A percentile compares a stretch with the other conserved stretches of the same genome.
Evolutionary conservation across 2,888 invertebrate species (phyloP).

Genomic region (Tipula helvola): DNA sequence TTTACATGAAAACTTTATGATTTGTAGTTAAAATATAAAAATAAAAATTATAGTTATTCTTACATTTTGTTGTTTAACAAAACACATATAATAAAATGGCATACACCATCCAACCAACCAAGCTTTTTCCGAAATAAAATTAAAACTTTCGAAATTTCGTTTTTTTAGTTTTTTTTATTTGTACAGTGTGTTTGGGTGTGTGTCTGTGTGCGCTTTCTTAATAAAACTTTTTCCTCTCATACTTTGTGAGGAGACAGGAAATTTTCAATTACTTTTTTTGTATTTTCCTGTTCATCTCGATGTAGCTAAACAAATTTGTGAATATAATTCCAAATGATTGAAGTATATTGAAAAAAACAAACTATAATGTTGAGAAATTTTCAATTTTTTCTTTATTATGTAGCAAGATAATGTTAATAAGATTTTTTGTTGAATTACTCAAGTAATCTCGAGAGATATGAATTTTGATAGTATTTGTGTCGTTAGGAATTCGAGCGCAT

Average conservation of each 20-base stretch:
- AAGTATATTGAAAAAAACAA: background rate
- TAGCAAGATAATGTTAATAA: background rate
- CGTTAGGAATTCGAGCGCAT: too few species aligned
- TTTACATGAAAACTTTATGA: conserved; percentile 4
- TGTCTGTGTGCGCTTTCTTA: background rate
- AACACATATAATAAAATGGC: conserved; percentile 4
- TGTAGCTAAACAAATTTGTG: background rate
- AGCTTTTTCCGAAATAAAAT: background rate
- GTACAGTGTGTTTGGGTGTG: background rate
- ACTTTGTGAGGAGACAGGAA: background rate
- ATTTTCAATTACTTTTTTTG: background rate
- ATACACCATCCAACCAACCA: background rate
- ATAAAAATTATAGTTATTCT: background rate
- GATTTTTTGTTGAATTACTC: background rate
- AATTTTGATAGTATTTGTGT: background rate
- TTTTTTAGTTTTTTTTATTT: background rate
- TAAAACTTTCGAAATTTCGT: background rate
- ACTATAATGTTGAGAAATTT: background rate
- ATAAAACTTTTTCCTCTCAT: background rate
- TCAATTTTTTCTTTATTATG: background rate
- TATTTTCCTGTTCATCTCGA: background rate
- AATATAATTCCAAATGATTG: background rate
- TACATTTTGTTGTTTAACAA: background rate
- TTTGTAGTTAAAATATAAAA: background rate
- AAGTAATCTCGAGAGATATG: background rate